Percentiles rank a stretch among this genome's conserved stretches.
These are phyloP conservation scores for Chaetorhynchus papuensis DNA, from an alignment of 2,113 vertebrate species.

Conservation along the genomic window DNA sequence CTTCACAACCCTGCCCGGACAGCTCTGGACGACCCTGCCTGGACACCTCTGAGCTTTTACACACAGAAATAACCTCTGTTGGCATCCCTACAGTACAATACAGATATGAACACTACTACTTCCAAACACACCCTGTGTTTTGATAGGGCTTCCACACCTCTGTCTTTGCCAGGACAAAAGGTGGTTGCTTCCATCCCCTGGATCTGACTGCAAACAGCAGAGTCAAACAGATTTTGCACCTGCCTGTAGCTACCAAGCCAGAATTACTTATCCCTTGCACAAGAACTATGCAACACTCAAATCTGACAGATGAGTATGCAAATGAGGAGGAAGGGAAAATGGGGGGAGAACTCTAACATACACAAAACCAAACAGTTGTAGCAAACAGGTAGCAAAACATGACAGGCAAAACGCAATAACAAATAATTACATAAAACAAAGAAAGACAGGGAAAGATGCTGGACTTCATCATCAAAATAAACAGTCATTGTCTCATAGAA, in stretches of 20 bases:
- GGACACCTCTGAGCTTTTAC: not conserved
- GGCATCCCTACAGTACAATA: not conserved
- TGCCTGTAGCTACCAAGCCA: not conserved
- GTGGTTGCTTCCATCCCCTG: not conserved
- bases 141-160: not conserved
- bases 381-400: not conserved
- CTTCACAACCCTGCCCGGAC: not conserved
- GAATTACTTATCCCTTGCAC: not conserved
- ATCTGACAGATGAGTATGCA: not conserved
- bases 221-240: not conserved
- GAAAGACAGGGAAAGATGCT: not conserved
- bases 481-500: not conserved
- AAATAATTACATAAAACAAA: not conserved
- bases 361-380: not conserved
- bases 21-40: not conserved
- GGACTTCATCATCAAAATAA: not conserved
- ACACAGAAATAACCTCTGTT: not conserved
- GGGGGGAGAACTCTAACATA: not conserved
- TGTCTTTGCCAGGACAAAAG: not conserved
- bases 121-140: not conserved
- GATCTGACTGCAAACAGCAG: not conserved
- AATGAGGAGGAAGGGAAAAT: not conserved
- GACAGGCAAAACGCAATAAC: not conserved
- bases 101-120: not conserved
- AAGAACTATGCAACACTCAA: not conserved